phyloP scores from a whole-genome alignment of 2,888 invertebrate species.

The Ennomos fuscantarius region DNA sequence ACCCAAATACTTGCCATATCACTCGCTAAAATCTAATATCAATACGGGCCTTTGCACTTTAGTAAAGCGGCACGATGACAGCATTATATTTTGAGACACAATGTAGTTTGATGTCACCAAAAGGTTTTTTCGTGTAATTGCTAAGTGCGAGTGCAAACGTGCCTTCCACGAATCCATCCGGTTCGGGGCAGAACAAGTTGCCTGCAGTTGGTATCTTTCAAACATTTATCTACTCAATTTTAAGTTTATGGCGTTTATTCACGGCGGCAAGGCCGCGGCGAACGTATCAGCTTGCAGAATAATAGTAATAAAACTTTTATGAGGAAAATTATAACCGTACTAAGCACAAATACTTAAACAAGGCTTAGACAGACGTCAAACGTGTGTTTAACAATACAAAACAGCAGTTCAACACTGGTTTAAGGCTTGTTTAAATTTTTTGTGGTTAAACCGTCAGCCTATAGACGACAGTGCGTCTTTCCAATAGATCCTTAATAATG shows the following conservation, averaged over 20 bases:
- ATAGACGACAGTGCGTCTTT: too few relatives aligned
- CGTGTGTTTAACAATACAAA: too few relatives aligned
- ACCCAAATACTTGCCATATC: neutral
- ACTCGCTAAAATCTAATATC: conserved; percentile 15
- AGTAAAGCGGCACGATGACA: conserved; percentile 23
- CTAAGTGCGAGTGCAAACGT: conserved; percentile 41
- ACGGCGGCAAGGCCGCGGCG: conserved; percentile 22
- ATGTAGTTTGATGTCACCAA: conserved; percentile 8
- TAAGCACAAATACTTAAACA: neutral
- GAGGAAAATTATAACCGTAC: neutral
- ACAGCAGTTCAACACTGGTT: too few relatives aligned
- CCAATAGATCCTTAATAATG: too few relatives aligned
- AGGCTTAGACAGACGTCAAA: too few relatives aligned
- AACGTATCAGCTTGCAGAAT: conserved; percentile 14
- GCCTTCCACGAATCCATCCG: conserved; percentile 37
- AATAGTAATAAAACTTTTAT: conserved; percentile 8
- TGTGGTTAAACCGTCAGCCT: too few relatives aligned
- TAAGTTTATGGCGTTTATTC: conserved; percentile 30
- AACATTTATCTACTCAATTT: conserved; percentile 32
- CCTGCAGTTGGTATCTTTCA: conserved; percentile 30
- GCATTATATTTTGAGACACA: conserved; percentile 1
- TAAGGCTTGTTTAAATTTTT: too few relatives aligned
- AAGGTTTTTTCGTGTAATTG: conserved; percentile 34
- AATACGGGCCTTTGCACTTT: conserved; percentile 13
- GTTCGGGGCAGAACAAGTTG: conserved; percentile 36